Conservation (phyloP, 2,113 vertebrate species). For the Alexandromys fortis region DNA sequence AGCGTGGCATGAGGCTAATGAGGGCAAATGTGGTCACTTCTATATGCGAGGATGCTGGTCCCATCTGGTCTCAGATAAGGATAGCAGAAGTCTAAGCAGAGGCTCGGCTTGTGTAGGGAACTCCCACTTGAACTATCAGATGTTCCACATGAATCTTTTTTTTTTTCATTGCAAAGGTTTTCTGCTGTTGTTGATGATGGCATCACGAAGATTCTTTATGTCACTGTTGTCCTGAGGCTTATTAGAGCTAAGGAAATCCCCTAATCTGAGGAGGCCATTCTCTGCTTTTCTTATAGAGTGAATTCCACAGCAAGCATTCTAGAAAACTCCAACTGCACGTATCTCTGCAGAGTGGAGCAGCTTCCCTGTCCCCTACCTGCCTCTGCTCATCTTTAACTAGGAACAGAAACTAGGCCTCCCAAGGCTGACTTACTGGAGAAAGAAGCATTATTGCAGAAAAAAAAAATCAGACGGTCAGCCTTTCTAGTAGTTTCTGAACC, state of each 20-base stretch:
- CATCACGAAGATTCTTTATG: background rate
- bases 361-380: background rate
- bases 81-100: background rate
- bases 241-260: background rate
- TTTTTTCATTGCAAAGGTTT: background rate
- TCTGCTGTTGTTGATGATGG: background rate
- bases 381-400: background rate
- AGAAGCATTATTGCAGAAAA: background rate
- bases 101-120: conserved; percentile 23
- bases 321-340: background rate
- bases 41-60: conserved; percentile 33
- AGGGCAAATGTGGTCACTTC: conserved; percentile 61
- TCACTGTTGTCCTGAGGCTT: background rate
- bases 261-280: background rate
- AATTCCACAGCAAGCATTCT: conserved; percentile 21
- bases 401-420: background rate
- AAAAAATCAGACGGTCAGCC: background rate
- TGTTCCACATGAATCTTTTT: background rate
- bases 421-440: background rate
- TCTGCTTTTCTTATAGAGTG: conserved; percentile 4
- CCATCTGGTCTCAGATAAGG: conserved; percentile 78
- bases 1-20: conserved; percentile 57
- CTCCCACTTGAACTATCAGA: conserved; percentile 32
- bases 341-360: background rate
- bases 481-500: background rate